Evolutionary conservation across 2,888 invertebrate genomes (phyloP), one percentile per base, ranked within the genome.

Genomic region (Troglohyphantes excavatus): DNA sequence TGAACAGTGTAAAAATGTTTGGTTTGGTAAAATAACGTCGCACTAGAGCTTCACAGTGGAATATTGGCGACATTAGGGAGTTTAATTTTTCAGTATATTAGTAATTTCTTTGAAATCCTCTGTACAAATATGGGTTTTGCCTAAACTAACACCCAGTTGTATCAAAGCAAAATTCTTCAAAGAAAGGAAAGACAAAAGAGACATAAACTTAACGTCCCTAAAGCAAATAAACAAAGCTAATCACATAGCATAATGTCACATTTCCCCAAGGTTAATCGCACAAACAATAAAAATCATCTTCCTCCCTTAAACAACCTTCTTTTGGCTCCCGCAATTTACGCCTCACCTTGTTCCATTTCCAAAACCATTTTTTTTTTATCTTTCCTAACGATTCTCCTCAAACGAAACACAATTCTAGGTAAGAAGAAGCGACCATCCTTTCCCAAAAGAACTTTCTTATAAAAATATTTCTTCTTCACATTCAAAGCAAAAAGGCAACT

Each of bases 311-410:
- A 46, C 23, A 72, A 26, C 46, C n/a, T 70, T 46, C 68, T 72
- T 72, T 53, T 26, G 17, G n/a, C 26, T 39, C 19, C 39, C n/a
- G 26, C 27, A 72, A 2, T n/a, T 46, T 43, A 53, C 26, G 33
- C 53, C 53, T 72, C 46, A 72, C 72, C 72, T 72, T 72, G 72
- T 72, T 46, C 72, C 46, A 72, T 27, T 72, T 72, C 46, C 26
- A 17, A n/a, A 53, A 53, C 53, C n/a, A 53, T n/a, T 53, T 53
- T 53, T 53, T 53, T 46, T n/a, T n/a, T n/a, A 13, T n/a, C 9
- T 53, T 53, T 53, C 13, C 53, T 53, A 53, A 53, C 17, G n/a
- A 53, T 53, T n/a, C n/a, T 17, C 53, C n/a, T 17, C 53, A 13
- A 13, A 53, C 5, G n/a, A n/a, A n/a, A 53, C 13, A 17, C 2